Evolutionary conservation across 2,797 vertebrate species (phyloP).

Genomic region (Clarias fuscus): DNA sequence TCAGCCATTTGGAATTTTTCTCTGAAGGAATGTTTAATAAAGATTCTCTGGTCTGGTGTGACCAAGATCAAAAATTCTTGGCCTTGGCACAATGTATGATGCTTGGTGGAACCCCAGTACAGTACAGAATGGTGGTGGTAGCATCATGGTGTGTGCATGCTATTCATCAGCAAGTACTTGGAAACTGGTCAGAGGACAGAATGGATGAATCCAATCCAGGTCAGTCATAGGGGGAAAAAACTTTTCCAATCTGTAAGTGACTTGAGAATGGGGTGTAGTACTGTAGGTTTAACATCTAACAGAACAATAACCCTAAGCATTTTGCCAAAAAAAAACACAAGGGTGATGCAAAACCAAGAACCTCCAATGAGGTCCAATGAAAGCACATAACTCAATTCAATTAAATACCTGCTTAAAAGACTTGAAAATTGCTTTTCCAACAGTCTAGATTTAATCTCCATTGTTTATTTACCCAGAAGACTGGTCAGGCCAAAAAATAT

Average conservation of each 20-base stretch:
- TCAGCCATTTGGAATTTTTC: not conserved
- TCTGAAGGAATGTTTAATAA: not conserved
- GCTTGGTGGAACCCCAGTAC: not conserved
- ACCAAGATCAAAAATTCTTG: not conserved
- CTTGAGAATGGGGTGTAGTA: not conserved
- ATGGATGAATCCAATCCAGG: not conserved
- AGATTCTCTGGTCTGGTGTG: not conserved
- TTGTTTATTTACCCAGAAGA: not conserved
- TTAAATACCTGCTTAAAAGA: not conserved
- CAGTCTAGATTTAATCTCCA: not conserved
- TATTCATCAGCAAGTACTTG: not conserved
- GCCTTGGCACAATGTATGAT: not conserved
- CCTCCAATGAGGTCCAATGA: no score
- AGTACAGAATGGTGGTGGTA: not conserved
- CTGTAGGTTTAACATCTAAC: not conserved
- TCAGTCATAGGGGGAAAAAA: not conserved
- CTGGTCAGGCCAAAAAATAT: not conserved
- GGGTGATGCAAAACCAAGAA: not conserved
- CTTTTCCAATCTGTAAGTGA: not conserved
- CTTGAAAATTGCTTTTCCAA: not conserved
- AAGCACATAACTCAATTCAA: not conserved
- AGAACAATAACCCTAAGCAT: not conserved
- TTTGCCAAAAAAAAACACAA: not conserved
- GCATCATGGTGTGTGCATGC: not conserved
- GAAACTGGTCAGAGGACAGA: not conserved